phyloP scores from a whole-genome alignment of 2,888 invertebrate genomes.

The Odontocolon sp. region DNA sequence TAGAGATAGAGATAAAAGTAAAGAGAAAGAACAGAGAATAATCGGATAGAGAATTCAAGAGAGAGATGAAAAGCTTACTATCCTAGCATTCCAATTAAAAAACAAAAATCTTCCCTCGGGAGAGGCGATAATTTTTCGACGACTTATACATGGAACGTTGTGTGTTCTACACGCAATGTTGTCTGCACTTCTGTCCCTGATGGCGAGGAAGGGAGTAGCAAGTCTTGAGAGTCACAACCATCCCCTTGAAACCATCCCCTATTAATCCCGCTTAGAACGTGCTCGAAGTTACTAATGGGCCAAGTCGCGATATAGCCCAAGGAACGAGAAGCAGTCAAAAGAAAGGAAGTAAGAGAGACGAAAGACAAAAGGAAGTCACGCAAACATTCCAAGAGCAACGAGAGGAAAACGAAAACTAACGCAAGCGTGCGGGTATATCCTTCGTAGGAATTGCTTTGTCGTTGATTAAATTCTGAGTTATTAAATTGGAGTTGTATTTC shows the following conservation, averaged over 20 bases:
- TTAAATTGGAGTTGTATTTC: conserved; percentile 52
- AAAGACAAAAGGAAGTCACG: conserved; percentile 33
- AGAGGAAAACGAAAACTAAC: conserved; percentile 14
- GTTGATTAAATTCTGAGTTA: conserved; percentile 70
- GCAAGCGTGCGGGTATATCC: conserved; percentile 47
- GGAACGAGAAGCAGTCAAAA: background rate
- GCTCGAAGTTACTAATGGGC: conserved; percentile 59
- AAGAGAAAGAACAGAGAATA: background rate
- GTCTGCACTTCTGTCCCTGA: background rate
- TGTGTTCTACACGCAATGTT: background rate
- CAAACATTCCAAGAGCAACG: conserved; percentile 24
- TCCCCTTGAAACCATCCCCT: background rate
- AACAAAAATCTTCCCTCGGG: conserved; percentile 36
- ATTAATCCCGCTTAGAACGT: conserved; percentile 64
- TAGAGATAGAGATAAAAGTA: background rate
- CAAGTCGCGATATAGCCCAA: conserved; percentile 26
- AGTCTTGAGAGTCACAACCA: conserved; percentile 1
- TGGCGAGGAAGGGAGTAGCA: conserved; percentile 1
- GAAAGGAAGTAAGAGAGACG: conserved; percentile 1
- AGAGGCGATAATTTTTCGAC: conserved; percentile 38
- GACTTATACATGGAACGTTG: conserved; percentile 27
- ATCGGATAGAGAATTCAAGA: background rate
- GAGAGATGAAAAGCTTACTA: background rate
- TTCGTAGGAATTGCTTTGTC: conserved; percentile 65
- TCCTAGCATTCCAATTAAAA: conserved; percentile 31